A percentile compares a stretch with the other conserved stretches of the same genome.
phyloP scores from a whole-genome alignment of 1,140 invertebrate species.

The Sinella curviseta region DNA sequence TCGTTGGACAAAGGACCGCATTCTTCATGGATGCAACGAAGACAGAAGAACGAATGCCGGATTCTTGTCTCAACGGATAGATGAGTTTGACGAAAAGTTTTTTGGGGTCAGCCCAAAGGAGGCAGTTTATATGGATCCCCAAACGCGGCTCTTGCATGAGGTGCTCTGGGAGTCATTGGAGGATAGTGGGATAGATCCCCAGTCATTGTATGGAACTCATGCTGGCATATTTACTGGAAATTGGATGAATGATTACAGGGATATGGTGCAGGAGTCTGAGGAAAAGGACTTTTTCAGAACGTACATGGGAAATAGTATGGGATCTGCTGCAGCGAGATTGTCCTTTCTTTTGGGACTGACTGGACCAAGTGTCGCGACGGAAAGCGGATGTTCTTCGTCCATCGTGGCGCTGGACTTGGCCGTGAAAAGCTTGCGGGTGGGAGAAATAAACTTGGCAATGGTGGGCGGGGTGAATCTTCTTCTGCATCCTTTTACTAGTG shows the following conservation, averaged over 20 bases:
- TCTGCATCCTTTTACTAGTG: neutral
- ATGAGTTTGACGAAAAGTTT: conserved; percentile 34
- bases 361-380: neutral
- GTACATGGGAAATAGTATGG: neutral
- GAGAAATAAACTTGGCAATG: neutral
- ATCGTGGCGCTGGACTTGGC: neutral
- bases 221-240: conserved; percentile 24
- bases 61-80: neutral
- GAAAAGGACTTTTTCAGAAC: neutral
- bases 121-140: conserved; percentile 21
- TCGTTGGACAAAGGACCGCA: conserved; percentile 4
- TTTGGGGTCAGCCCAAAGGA: conserved; percentile 25
- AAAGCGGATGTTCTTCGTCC: neutral
- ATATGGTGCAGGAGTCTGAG: neutral
- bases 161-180: conserved; percentile 28
- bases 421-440: neutral
- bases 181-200: conserved; percentile 18
- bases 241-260: conserved; percentile 21
- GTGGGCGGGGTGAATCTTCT: neutral
- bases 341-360: neutral
- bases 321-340: neutral
- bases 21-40: neutral
- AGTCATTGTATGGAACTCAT: neutral
- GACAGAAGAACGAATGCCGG: neutral
- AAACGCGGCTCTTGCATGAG: conserved; percentile 21